These are phyloP conservation scores for Helleia helle DNA, from an alignment of 2,888 invertebrate species.

Conservation along the genomic window DNA sequence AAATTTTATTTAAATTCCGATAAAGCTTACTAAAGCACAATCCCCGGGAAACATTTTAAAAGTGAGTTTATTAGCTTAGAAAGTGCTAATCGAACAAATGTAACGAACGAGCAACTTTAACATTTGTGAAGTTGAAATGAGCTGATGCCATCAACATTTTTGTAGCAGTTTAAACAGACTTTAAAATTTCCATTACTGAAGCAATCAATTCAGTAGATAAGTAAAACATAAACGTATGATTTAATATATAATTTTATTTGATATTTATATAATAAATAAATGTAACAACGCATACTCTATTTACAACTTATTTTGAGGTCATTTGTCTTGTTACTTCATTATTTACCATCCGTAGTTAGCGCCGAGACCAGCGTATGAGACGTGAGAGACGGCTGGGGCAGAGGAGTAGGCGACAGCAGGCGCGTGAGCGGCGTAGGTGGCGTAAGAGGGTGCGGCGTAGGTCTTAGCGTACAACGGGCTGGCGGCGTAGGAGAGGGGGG, in stretches of 20 bases:
- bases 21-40: too few species aligned
- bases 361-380: slow-evolving; percentile 20
- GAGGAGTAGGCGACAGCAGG: slow-evolving; percentile 19
- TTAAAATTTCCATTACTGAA: too few species aligned
- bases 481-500: slow-evolving; percentile 28
- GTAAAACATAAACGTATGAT: too few species aligned
- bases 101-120: too few species aligned
- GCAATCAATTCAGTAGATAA: too few species aligned
- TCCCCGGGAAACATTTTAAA: too few species aligned
- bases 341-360: slow-evolving; percentile 10
- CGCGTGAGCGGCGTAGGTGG: slow-evolving; percentile 29
- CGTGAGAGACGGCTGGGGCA: slow-evolving; percentile 53
- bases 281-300: slow-evolving; percentile 2
- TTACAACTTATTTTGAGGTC: slow-evolving; percentile 4
- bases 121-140: too few species aligned
- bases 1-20: too few species aligned
- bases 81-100: too few species aligned
- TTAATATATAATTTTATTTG: neutral
- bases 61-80: too few species aligned
- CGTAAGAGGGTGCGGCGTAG: slow-evolving; percentile 24
- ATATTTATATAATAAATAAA: neutral
- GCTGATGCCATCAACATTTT: too few species aligned
- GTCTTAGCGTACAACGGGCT: slow-evolving; percentile 20
- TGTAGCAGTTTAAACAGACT: too few species aligned
- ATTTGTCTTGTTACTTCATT: slow-evolving; percentile 6